A percentile compares a stretch with the other conserved stretches of the same genome.
phyloP scores from a whole-genome alignment of 2,888 invertebrate species.

The Ormia ochracea region DNA sequence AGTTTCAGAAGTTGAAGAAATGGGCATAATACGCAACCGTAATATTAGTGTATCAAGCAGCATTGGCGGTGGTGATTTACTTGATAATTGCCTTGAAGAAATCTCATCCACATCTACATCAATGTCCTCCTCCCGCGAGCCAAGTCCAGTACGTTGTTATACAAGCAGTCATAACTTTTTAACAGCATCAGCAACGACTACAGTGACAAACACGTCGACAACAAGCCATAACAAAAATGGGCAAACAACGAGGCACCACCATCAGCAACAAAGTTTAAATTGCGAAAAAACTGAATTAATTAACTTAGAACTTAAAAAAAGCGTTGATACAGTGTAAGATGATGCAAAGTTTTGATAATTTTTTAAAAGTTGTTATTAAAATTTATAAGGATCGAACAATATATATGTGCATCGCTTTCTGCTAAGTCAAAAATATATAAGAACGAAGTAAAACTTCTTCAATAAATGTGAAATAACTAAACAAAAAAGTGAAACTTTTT shows the following conservation, averaged over 20 bases:
- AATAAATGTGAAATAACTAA: not conserved
- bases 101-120: constrained; percentile 69
- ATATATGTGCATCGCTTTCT: constrained; percentile 31
- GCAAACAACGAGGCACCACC: constrained; percentile 27
- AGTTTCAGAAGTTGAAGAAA: constrained; percentile 55
- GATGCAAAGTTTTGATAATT: not conserved
- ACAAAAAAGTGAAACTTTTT: not conserved
- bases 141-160: constrained; percentile 67
- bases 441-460: too few species aligned
- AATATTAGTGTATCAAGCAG: constrained; percentile 64
- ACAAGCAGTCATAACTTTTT: constrained; percentile 42
- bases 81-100: constrained; percentile 68
- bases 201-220: constrained; percentile 13
- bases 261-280: constrained; percentile 50
- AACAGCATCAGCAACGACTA: constrained; percentile 37
- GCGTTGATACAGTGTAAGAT: constrained; percentile 48
- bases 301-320: constrained; percentile 42
- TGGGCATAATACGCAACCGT: constrained; percentile 60
- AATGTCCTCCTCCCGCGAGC: constrained; percentile 67
- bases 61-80: constrained; percentile 62
- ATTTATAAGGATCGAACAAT: not conserved
- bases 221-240: constrained; percentile 21
- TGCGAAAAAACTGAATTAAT: constrained; percentile 44
- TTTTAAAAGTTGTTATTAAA: not conserved
- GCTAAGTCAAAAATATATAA: too few species aligned